These are phyloP conservation scores for Chrysomallon squamiferum DNA, from an alignment of 1,140 invertebrate genomes.

Conservation along the genomic window DNA sequence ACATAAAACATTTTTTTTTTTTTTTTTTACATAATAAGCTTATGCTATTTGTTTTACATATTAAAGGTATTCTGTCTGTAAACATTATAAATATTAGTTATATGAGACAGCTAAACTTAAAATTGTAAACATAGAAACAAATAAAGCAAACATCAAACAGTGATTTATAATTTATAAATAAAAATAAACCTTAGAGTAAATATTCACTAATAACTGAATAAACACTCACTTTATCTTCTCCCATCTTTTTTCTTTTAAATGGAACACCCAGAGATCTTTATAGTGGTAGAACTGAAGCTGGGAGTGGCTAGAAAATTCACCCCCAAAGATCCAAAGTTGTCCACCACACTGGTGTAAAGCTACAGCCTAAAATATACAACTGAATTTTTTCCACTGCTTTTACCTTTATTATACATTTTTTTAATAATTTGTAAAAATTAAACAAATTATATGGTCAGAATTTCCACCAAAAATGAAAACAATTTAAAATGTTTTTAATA, in stretches of 20 bases:
- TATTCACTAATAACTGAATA: too few relatives aligned
- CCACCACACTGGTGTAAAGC: conserved; percentile 78
- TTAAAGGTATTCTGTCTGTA: too few relatives aligned
- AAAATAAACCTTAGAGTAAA: too few relatives aligned
- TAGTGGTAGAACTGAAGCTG: conserved; percentile 95
- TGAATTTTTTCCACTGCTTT: not conserved
- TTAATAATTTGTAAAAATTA: not conserved
- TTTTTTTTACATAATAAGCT: too few relatives aligned
- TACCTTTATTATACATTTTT: not conserved
- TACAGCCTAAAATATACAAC: conserved; percentile 64
- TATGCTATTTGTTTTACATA: too few relatives aligned
- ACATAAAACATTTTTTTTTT: too few relatives aligned
- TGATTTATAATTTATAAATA: too few relatives aligned
- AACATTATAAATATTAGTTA: too few relatives aligned
- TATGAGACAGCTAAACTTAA: too few relatives aligned
- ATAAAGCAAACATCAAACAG: too few relatives aligned
- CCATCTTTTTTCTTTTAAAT: conserved; percentile 82
- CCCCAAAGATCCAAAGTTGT: conserved; percentile 82
- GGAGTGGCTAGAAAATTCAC: conserved; percentile 88
- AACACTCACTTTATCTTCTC: conserved; percentile 79
- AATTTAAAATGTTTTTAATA: not conserved
- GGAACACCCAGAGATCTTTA: conserved; percentile 88
- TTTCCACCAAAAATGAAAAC: not conserved
- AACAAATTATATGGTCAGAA: not conserved
- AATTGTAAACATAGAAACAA: too few relatives aligned